These are phyloP conservation scores for Murina feae DNA, from an alignment of 2,113 vertebrate species.

Conservation along the genomic window DNA sequence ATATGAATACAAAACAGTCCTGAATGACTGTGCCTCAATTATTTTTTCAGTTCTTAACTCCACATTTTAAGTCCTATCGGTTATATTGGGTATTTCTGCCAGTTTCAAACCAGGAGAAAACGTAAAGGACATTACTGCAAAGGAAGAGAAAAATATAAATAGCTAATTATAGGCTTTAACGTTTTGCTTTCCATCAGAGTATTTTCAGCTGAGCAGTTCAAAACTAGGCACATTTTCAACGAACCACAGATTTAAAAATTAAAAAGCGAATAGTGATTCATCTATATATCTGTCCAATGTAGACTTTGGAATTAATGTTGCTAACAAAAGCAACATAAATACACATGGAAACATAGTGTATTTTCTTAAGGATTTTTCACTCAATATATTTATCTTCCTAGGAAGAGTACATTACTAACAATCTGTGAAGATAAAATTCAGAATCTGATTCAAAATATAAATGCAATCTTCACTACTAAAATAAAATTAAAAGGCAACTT, in stretches of 20 bases:
- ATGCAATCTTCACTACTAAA: conserved; percentile 57
- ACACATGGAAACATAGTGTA: conserved; percentile 62
- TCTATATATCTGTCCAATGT: conserved; percentile 70
- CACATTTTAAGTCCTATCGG: conserved; percentile 51
- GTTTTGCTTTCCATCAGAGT: conserved; percentile 75
- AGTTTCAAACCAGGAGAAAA: conserved; percentile 48
- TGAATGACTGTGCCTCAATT: conserved; percentile 24
- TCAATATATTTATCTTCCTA: conserved; percentile 21
- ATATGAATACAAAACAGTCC: conserved; percentile 30
- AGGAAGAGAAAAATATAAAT: conserved; percentile 75
- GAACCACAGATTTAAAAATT: conserved; percentile 68
- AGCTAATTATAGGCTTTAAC: conserved; percentile 72
- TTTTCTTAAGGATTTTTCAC: conserved; percentile 28
- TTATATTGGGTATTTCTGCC: conserved; percentile 62
- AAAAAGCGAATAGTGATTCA: conserved; percentile 73
- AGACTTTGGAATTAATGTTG: conserved; percentile 72
- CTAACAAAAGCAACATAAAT: no score
- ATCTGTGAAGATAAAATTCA: conserved; percentile 56
- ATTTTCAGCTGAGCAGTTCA: conserved; percentile 72
- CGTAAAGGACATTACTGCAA: conserved; percentile 67
- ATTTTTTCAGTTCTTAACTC: conserved; percentile 29
- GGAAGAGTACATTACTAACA: conserved; percentile 33
- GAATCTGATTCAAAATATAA: conserved; percentile 72
- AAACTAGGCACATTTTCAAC: conserved; percentile 63
- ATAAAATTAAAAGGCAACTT: conserved; percentile 77